phyloP scores from a whole-genome alignment of 2,888 invertebrate genomes.

The Lumbricus terrestris region DNA sequence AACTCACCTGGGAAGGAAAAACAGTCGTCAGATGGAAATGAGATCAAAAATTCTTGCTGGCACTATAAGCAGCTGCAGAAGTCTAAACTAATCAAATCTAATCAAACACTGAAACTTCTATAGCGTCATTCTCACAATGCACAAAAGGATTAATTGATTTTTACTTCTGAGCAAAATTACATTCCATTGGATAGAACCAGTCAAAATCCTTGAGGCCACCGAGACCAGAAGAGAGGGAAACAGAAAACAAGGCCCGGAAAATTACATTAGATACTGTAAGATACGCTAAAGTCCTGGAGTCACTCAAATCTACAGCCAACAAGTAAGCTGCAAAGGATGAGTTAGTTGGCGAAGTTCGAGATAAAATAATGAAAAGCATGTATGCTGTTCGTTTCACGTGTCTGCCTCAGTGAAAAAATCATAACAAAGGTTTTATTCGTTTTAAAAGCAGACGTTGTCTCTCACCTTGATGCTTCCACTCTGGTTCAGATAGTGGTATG shows the following conservation, averaged over 20 bases:
- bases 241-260: not conserved
- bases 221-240: not conserved
- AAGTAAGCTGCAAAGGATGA: not conserved
- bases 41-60: not conserved
- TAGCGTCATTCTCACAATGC: not conserved
- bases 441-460: not conserved
- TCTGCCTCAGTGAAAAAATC: not conserved
- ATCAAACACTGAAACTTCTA: not conserved
- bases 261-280: too few species aligned
- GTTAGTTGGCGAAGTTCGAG: not conserved
- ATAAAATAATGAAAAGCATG: not conserved
- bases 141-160: not conserved
- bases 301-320: too few species aligned
- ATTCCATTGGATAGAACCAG: not conserved
- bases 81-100: not conserved
- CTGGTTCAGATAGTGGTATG: conserved; percentile 81
- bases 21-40: not conserved
- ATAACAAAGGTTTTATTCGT: not conserved
- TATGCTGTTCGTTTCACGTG: not conserved
- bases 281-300: too few species aligned
- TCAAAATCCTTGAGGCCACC: not conserved
- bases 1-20: conserved; percentile 11
- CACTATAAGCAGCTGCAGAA: not conserved
- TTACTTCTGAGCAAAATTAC: not conserved
- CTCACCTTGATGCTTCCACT: conserved; percentile 70